These are phyloP conservation scores for Caiman crocodilus DNA, from an alignment of 2,797 vertebrate species.

Conservation along the genomic window DNA sequence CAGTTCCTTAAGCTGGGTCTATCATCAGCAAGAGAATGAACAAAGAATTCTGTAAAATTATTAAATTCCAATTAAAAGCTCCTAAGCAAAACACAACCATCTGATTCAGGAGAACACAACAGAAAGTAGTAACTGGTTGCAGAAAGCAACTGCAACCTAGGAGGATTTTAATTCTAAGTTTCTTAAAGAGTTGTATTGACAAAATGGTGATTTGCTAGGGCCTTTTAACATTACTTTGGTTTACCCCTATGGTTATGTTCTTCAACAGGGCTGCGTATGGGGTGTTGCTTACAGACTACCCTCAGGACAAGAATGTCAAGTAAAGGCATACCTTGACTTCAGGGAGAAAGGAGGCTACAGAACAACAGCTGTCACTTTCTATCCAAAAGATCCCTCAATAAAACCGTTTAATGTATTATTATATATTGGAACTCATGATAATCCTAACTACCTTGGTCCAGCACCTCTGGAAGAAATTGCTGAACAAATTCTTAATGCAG, in stretches of 20 bases:
- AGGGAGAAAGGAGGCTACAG: conserved; percentile 96
- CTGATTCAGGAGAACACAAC: not conserved
- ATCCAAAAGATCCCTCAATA: conserved; percentile 86
- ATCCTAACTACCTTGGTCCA: conserved; percentile 96
- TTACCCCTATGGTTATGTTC: conserved; percentile 42
- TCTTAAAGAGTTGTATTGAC: not conserved
- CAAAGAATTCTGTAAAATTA: not conserved
- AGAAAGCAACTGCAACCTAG: not conserved
- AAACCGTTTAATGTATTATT: conserved; percentile 86
- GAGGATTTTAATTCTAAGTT: not conserved
- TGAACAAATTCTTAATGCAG: conserved; percentile 89
- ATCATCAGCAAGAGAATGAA: not conserved
- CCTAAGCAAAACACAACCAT: not conserved
- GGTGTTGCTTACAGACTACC: conserved; percentile 96
- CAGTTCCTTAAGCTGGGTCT: not conserved
- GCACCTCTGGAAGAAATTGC: conserved; percentile 96
- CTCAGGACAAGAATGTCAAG: conserved; percentile 91
- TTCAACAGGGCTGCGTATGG: conserved; percentile 92
- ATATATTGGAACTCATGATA: conserved; percentile 94
- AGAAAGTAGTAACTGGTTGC: accelerated
- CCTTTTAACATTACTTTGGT: not conserved
- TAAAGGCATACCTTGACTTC: conserved; percentile 94
- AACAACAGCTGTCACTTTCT: conserved; percentile 89
- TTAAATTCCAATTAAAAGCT: not conserved
- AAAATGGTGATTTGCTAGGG: accelerated